Evolutionary conservation across 1,140 invertebrate genomes (phyloP), one percentile per base, ranked within the genome.

Genomic region (Cotesia vestalis): DNA sequence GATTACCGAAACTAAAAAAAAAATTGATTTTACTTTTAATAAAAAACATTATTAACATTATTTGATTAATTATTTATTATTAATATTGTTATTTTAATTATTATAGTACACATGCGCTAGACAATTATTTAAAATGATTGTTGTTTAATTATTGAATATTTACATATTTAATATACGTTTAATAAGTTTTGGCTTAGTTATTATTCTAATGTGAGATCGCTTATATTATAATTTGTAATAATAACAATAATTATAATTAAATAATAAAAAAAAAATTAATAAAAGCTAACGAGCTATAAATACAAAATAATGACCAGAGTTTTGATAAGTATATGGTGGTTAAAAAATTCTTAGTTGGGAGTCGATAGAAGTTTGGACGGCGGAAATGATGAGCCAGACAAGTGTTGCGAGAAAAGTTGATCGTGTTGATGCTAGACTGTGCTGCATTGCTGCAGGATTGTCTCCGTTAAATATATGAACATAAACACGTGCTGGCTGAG

Each of bases 391-490:
- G 52, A 67, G 66, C 66, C 66, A 67, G 51, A n/a, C 66, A 9
- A 67, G 14, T 34, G 66, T 67, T n/a, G 51, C 66, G 35, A 67
- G 40, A 52, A 67, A 67, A 34, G 66, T 67, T 52, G 66, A 67
- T 67, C 52, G 46, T 67, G 51, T 51, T 35, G 84, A 79, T 0
- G 83, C 84, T 12, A 79, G 72, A 71, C 88, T 88, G 77, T 89
- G 88, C 38, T 89, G 89, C 88, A 89, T 89, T 2, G 89, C 89
- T 0, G 89, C 89, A 4, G 89, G 89, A 79, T 89, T 89, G 79
- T 89, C 89, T 36, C 94, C 94, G 84, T 95, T 94, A 77, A 95
- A 91, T 82, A 96, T 94, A 85, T 95, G 94, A 72, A 96, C 94
- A 81, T 92, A 91, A 72, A 94, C 93, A 75, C 93, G 94, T 68